Conservation (phyloP, 1,140 invertebrate species). For the Lethrus apterus region DNA sequence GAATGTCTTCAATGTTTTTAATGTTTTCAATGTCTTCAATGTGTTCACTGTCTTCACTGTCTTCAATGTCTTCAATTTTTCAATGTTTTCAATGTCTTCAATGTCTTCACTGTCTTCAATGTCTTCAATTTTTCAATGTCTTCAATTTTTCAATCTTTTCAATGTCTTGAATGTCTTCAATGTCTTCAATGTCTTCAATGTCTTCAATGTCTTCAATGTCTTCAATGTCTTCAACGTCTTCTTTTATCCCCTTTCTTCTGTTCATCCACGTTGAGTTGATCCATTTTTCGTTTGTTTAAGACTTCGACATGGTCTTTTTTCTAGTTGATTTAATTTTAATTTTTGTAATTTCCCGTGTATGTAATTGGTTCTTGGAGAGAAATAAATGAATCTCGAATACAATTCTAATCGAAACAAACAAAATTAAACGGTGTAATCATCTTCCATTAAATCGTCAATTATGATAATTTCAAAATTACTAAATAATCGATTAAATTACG, state of each 20-base stretch:
- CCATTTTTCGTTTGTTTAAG: not conserved
- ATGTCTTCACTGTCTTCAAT: not conserved
- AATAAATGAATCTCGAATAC: not conserved
- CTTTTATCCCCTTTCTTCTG: no score
- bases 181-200: no score
- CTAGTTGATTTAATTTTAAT: no score
- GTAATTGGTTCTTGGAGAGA: not conserved
- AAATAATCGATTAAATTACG: no score
- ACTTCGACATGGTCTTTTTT: not conserved
- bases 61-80: not conserved
- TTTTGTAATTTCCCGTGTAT: not conserved
- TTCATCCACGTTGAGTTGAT: not conserved
- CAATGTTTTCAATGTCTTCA: not conserved
- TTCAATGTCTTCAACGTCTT: not conserved
- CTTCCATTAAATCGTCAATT: no score
- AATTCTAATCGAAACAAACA: no score
- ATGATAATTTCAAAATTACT: no score
- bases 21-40: conserved; percentile 1
- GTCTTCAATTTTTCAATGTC: no score
- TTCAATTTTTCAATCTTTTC: no score
- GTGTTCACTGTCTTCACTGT: not conserved
- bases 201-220: not conserved
- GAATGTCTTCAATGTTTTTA: no score
- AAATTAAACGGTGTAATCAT: no score
- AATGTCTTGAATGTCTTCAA: no score